These are phyloP conservation scores for Corythornis cristatus DNA, from an alignment of 2,113 vertebrate genomes.

Conservation along the genomic window DNA sequence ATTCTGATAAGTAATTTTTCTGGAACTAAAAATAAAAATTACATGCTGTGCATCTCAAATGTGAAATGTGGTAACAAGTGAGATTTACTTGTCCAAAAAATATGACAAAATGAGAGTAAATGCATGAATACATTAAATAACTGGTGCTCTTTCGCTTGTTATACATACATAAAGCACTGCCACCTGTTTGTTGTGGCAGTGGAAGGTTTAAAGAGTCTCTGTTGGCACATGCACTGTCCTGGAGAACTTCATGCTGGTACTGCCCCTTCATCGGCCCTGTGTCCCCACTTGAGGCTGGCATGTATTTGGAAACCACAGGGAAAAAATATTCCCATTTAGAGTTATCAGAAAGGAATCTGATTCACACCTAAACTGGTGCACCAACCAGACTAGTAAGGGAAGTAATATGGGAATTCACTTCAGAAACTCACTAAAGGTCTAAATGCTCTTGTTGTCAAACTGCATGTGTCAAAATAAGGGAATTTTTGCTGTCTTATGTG, in stretches of 20 bases:
- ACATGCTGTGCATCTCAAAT: not conserved
- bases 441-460: not conserved
- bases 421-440: not conserved
- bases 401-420: not conserved
- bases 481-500: not conserved
- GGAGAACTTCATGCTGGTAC: not conserved
- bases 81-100: not conserved
- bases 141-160: not conserved
- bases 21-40: not conserved
- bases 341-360: not conserved
- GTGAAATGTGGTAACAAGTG: not conserved
- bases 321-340: not conserved
- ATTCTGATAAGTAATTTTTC: not conserved
- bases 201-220: not conserved
- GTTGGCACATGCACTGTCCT: rapidly evolving
- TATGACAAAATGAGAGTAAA: not conserved
- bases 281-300: not conserved
- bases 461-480: not conserved
- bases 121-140: not conserved
- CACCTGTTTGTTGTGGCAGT: not conserved
- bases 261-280: not conserved
- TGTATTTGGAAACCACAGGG: not conserved
- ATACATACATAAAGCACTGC: not conserved
- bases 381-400: not conserved
- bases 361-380: not conserved